Base-by-base conservation (phyloP, 92 coral and sea anemone species). In the Umimayanthus kanabou region DNA sequence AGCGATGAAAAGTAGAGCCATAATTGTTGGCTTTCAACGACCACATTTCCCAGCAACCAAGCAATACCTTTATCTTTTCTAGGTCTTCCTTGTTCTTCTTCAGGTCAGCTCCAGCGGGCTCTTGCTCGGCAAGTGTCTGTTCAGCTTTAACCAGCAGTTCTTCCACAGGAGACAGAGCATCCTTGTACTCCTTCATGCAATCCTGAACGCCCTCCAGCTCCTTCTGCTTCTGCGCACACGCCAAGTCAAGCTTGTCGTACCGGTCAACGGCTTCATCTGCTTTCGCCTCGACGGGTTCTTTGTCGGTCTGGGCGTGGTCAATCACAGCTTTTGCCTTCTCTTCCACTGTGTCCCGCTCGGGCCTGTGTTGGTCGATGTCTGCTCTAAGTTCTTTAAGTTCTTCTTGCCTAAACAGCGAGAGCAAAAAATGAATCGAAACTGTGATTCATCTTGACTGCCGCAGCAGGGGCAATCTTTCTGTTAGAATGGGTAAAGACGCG, bases 21-120 rank as follows among this genome's bases (percentile, higher is more conserved):
- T 18, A 3, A 0, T 61, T 23, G 26, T 25, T 61, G 26, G 69
- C 5, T 18, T 61, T 16, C 9, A 15, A 30, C 23, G 47, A 14
- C 76, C 39, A n/a, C 75, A 14, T 8, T 8, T 71, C 37, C 28
- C 70, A 69, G 23, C 4, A 16, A 16, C 15, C 26, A 40, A 45
- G 15, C n/a, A 69, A 2, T 95, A 93, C 99, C 95, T 97, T 93
- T 23, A 91, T 92, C 65, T 91, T 88, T 72, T 92, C 93, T 20
- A 97, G 91, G 50, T 95, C 94, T 37, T 91, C 95, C 58, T 93
- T 91, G 91, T 95, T 97, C 92, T 92, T 97, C 73, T 88, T 94
- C 58, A 97, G 82, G 80, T 97, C 98, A 67, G 89, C 95, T 72
- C 96, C 93, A 71, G 92, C 76, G 18, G 97, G 95, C 55, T 92